Evolutionary conservation across 2,113 vertebrate genomes (phyloP).

Genomic region (Pao palembangensis): DNA sequence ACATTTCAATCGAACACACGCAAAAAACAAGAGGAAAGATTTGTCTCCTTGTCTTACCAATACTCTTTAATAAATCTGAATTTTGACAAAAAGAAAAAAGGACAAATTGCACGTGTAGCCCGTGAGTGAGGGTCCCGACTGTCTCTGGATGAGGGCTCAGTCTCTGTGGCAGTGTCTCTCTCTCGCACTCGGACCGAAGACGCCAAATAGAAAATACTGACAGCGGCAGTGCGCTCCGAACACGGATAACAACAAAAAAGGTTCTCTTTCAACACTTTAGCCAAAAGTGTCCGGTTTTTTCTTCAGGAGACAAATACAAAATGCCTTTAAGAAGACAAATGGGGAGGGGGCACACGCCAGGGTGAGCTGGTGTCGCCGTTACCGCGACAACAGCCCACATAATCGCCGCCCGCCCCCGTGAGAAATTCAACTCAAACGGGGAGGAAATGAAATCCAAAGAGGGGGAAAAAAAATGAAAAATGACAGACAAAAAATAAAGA

Average conservation of each 20-base stretch:
- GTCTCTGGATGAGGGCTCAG: constrained; percentile 82
- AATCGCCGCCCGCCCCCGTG: constrained; percentile 47
- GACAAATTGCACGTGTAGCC: constrained; percentile 83
- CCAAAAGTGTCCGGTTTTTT: constrained; percentile 44
- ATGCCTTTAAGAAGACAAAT: constrained; percentile 77
- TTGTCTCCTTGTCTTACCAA: constrained; percentile 70
- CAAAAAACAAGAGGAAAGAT: constrained; percentile 75
- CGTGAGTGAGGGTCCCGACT: constrained; percentile 38
- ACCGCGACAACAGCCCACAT: constrained; percentile 57
- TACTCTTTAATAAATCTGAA: constrained; percentile 80
- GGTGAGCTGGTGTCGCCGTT: constrained; percentile 77
- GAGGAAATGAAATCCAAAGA: constrained; percentile 74
- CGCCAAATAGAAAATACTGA: constrained; percentile 76
- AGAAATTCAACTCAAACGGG: constrained; percentile 53
- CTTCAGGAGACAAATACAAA: constrained; percentile 32
- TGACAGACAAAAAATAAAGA: constrained; percentile 68
- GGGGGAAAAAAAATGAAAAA: constrained; percentile 21
- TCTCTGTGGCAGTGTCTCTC: constrained; percentile 83
- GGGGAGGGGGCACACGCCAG: constrained; percentile 66
- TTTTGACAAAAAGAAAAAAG: constrained; percentile 68
- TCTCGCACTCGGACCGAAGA: constrained; percentile 71
- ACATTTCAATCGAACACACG: constrained; percentile 74
- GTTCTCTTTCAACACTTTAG: constrained; percentile 67
- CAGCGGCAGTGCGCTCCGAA: constrained; percentile 72
- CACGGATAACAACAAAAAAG: constrained; percentile 71